Conservation (phyloP, 1,140 invertebrate species). For the Sinella curviseta region DNA sequence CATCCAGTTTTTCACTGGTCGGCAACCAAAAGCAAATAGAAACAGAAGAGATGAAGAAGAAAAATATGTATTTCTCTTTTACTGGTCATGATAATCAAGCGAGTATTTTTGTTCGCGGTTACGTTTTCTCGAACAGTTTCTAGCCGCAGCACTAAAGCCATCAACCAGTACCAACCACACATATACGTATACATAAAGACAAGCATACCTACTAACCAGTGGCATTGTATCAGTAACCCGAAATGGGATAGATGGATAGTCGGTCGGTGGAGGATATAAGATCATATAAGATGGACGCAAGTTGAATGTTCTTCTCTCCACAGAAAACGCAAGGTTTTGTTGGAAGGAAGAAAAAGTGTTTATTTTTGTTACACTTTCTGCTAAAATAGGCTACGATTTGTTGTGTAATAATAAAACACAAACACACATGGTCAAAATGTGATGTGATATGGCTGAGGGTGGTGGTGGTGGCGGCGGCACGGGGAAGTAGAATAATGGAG, state of each 20-base stretch:
- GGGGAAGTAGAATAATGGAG: neutral
- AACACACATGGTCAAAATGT: neutral
- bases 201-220: too few species aligned
- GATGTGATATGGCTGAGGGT: neutral
- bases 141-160: too few species aligned
- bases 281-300: too few species aligned
- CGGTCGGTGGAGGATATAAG: neutral
- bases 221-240: neutral
- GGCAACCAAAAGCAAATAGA: too few species aligned
- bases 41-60: too few species aligned
- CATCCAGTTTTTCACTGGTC: too few species aligned
- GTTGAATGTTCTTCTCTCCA: conserved; percentile 3
- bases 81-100: neutral
- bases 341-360: neutral
- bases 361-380: conserved; percentile 1
- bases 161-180: too few species aligned
- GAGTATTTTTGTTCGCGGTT: neutral
- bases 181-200: neutral
- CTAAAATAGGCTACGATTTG: neutral
- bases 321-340: neutral
- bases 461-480: neutral
- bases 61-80: neutral
- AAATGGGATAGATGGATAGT: neutral
- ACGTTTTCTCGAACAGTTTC: too few species aligned
- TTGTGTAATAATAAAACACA: neutral